These are phyloP conservation scores for Entelurus aequoreus DNA, from an alignment of 2,113 vertebrate species.

Conservation along the genomic window DNA sequence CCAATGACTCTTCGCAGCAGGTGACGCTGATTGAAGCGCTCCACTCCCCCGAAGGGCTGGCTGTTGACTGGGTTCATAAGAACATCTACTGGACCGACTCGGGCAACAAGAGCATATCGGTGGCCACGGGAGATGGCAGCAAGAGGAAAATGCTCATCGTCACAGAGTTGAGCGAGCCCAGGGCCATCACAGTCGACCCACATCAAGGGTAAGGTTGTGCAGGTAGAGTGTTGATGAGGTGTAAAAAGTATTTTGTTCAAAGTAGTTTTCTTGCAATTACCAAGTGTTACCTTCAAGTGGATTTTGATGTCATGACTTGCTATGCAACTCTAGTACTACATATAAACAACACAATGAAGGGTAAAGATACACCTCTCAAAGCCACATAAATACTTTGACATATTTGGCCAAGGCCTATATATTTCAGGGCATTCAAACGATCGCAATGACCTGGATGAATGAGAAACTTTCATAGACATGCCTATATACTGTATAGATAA, in stretches of 20 bases:
- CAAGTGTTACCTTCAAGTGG: background rate
- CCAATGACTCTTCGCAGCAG: conserved; percentile 83
- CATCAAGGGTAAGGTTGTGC: conserved; percentile 79
- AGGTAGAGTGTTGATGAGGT: background rate
- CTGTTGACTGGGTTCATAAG: conserved; percentile 95
- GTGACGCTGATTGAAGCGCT: conserved; percentile 84
- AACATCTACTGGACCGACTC: conserved; percentile 99
- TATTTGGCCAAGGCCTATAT: too few species aligned
- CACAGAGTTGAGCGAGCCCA: conserved; percentile 84
- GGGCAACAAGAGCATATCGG: conserved; percentile 91
- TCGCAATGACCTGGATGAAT: too few species aligned
- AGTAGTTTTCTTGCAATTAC: background rate
- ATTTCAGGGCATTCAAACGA: too few species aligned
- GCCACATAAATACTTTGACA: too few species aligned
- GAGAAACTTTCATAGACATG: too few species aligned
- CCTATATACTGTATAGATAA: too few species aligned
- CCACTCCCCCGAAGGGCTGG: conserved; percentile 90
- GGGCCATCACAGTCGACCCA: conserved; percentile 92
- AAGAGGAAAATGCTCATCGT: conserved; percentile 86
- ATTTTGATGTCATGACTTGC: background rate
- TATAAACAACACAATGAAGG: too few species aligned
- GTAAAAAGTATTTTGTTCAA: background rate
- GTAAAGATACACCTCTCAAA: too few species aligned
- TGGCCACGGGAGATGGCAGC: conserved; percentile 85
- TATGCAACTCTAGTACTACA: too few species aligned